These are phyloP conservation scores for Emydoidea blandingii DNA, from an alignment of 2,797 vertebrate genomes.

Conservation along the genomic window DNA sequence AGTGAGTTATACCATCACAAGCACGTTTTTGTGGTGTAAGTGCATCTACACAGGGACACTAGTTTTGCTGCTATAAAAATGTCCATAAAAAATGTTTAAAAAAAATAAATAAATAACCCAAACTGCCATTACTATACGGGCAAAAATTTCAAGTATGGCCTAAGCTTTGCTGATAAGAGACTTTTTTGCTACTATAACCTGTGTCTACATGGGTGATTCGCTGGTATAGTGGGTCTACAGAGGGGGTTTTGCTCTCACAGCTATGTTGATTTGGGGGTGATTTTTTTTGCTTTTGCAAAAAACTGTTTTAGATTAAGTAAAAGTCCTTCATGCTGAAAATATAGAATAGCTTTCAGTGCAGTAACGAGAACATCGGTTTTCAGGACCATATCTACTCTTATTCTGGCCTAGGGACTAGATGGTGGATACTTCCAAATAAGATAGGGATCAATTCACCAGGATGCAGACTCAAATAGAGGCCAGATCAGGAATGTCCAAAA, in stretches of 20 bases:
- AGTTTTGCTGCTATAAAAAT: background rate
- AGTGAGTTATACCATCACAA: background rate
- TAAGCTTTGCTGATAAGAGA: background rate
- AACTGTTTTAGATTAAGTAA: background rate
- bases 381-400: background rate
- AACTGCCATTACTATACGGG: background rate
- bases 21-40: background rate
- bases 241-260: background rate
- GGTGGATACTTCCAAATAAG: background rate
- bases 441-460: background rate
- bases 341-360: background rate
- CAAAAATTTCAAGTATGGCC: background rate
- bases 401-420: background rate
- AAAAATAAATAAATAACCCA: too few relatives aligned
- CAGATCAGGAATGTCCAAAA: background rate
- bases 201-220: rapidly evolving
- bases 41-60: rapidly evolving
- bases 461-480: background rate
- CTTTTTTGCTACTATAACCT: background rate
- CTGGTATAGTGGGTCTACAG: background rate
- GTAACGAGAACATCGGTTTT: background rate
- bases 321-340: background rate
- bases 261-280: background rate
- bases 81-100: background rate
- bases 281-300: background rate